A percentile compares a stretch with the other conserved stretches of the same genome.
Evolutionary conservation across 1,140 invertebrate species (phyloP).

Genomic region (Drosophila teissieri): DNA sequence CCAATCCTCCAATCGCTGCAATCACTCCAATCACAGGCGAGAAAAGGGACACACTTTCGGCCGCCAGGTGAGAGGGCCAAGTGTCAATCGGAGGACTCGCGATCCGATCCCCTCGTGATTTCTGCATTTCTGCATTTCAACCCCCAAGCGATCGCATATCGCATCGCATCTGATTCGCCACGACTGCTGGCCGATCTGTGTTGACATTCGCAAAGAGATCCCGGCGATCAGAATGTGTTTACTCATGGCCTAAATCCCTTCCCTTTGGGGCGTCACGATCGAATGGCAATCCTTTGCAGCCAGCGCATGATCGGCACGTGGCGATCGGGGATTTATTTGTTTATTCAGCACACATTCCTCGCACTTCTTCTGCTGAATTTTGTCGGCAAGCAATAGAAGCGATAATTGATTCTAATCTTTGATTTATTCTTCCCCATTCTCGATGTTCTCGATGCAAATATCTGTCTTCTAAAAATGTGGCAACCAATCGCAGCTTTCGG

Average conservation of each 20-base stretch:
- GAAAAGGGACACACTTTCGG: slow-evolving; percentile 27
- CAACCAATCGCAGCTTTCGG: too few species aligned
- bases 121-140: slow-evolving; percentile 11
- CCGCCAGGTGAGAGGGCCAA: slow-evolving; percentile 62
- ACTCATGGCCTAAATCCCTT: slow-evolving; percentile 58
- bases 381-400: background rate
- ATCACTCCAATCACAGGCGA: slow-evolving; percentile 66
- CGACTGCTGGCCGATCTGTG: slow-evolving; percentile 39
- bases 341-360: background rate
- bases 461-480: too few species aligned
- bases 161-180: slow-evolving; percentile 61
- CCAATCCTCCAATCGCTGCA: too few species aligned
- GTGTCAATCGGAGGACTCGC: slow-evolving; percentile 46
- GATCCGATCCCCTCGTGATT: slow-evolving; percentile 28
- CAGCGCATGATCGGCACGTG: slow-evolving; percentile 60
- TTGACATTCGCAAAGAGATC: slow-evolving; percentile 53
- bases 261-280: slow-evolving; percentile 59
- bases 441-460: too few species aligned
- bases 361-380: background rate
- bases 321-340: background rate
- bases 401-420: too few species aligned
- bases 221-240: slow-evolving; percentile 49
- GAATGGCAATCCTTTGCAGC: slow-evolving; percentile 32
- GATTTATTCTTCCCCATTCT: too few species aligned
- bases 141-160: slow-evolving; percentile 18